A percentile compares a stretch with the other conserved stretches of the same genome.
These are phyloP conservation scores for Leptopilina clavipes DNA, from an alignment of 1,140 invertebrate genomes.

Conservation along the genomic window DNA sequence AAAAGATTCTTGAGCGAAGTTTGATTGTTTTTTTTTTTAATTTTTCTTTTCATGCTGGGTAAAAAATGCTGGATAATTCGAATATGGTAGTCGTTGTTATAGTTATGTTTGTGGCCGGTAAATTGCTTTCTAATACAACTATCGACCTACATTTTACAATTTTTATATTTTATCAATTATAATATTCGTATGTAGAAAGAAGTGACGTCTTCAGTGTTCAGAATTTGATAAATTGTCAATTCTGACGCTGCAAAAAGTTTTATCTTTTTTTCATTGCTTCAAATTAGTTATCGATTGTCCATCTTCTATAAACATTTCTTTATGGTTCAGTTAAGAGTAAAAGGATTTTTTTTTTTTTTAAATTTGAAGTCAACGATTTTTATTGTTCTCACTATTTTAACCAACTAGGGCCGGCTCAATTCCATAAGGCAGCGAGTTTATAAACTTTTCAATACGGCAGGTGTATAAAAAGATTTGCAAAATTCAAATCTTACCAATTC, in stretches of 20 bases:
- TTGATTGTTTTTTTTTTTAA: slow-evolving; percentile 67
- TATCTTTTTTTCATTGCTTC: slow-evolving; percentile 43
- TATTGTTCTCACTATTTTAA: slow-evolving; percentile 34
- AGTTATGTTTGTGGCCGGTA: slow-evolving; percentile 66
- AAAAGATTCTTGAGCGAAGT: slow-evolving; percentile 65
- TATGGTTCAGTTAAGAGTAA: slow-evolving; percentile 30
- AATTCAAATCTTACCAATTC: slow-evolving; percentile 12
- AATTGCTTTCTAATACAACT: slow-evolving; percentile 64
- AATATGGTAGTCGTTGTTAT: slow-evolving; percentile 64
- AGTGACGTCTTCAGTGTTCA: slow-evolving; percentile 30
- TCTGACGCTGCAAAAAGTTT: slow-evolving; percentile 42
- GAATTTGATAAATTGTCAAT: slow-evolving; percentile 24
- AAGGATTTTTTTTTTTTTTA: slow-evolving; percentile 50
- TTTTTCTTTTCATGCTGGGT: slow-evolving; percentile 60
- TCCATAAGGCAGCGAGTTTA: slow-evolving; percentile 21
- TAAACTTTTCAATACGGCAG: not conserved
- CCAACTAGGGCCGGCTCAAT: slow-evolving; percentile 40
- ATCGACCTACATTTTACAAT: slow-evolving; percentile 40
- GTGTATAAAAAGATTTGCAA: slow-evolving; percentile 16
- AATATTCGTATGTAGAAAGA: slow-evolving; percentile 16
- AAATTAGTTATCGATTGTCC: not conserved
- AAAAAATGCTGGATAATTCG: slow-evolving; percentile 64
- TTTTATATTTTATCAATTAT: slow-evolving; percentile 36
- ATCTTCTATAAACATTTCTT: slow-evolving; percentile 3
- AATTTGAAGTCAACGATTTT: slow-evolving; percentile 44